phyloP scores from a whole-genome alignment of 2,113 vertebrate genomes.

The Lasiurus cinereus region DNA sequence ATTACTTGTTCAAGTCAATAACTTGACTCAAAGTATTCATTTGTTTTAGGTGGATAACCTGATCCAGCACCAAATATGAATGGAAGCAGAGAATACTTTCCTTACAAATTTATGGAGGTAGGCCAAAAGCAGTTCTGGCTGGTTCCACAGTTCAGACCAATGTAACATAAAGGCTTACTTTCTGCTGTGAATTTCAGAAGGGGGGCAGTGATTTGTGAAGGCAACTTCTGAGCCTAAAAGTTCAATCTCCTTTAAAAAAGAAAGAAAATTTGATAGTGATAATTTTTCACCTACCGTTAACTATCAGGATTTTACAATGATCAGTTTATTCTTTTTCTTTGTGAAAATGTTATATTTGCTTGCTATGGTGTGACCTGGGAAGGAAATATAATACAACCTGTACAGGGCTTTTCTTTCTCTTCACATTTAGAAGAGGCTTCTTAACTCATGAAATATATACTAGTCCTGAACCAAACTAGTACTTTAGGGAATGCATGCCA shows the following conservation, averaged over 20 bases:
- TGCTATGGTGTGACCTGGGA: neutral
- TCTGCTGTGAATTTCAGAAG: neutral
- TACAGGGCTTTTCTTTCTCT: neutral
- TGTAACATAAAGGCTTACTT: neutral
- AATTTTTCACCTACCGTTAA: neutral
- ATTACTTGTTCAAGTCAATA: neutral
- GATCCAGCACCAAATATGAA: neutral
- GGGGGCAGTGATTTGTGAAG: neutral
- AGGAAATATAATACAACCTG: neutral
- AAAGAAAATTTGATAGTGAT: neutral
- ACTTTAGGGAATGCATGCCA: neutral
- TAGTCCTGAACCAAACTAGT: neutral
- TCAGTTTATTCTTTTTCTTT: neutral
- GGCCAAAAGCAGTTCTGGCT: neutral
- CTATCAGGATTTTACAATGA: neutral
- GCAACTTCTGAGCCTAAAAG: neutral
- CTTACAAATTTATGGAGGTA: neutral
- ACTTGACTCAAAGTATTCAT: neutral
- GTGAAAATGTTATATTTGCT: neutral
- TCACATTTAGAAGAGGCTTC: neutral
- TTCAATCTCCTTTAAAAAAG: neutral
- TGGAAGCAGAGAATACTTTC: neutral
- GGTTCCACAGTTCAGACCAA: neutral
- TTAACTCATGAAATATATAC: neutral
- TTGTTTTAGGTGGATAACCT: neutral